Evolutionary conservation across 2,797 vertebrate species (phyloP).

Genomic region (Steatocranus sp.): DNA sequence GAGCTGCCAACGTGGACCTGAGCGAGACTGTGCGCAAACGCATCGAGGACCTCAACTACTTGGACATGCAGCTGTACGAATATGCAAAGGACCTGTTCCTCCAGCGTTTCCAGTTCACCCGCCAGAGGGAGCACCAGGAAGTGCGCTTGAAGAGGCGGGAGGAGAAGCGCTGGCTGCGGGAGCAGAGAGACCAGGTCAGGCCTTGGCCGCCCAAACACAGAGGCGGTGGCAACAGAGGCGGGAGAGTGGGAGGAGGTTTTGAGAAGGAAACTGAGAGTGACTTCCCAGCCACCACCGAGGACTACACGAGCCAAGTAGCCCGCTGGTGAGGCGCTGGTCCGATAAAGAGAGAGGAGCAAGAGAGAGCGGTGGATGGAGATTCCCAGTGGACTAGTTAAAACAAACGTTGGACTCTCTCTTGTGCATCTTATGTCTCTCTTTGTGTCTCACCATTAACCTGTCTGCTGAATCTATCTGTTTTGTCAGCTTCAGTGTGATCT

Average conservation of each 20-base stretch:
- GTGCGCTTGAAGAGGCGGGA: constrained; percentile 87
- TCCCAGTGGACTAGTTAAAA: constrained; percentile 20
- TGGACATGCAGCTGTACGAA: constrained; percentile 94
- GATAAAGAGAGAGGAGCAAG: constrained; percentile 2
- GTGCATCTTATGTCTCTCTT: constrained; percentile 14
- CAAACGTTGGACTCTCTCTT: constrained; percentile 23
- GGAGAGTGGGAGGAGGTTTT: constrained; percentile 31
- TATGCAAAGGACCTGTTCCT: constrained; percentile 95
- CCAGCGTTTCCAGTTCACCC: constrained; percentile 92
- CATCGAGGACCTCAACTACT: constrained; percentile 92
- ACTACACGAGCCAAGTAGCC: constrained; percentile 94
- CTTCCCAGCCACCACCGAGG: constrained; percentile 84
- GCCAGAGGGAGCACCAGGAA: constrained; percentile 86
- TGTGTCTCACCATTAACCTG: constrained; percentile 42
- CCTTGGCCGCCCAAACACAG: constrained; percentile 71
- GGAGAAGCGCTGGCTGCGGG: constrained; percentile 83
- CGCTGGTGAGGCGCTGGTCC: constrained; percentile 82
- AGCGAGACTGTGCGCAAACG: constrained; percentile 80
- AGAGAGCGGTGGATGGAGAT: constrained; percentile 4
- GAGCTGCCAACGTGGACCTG: constrained; percentile 94
- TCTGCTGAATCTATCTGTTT: constrained; percentile 53
- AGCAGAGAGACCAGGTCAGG: constrained; percentile 74
- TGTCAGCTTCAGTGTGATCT: constrained; percentile 64
- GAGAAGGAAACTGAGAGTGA: constrained; percentile 56
- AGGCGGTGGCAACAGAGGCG: constrained; percentile 43